These are phyloP conservation scores for Orthosia gothica DNA, from an alignment of 2,888 invertebrate genomes.

Conservation along the genomic window DNA sequence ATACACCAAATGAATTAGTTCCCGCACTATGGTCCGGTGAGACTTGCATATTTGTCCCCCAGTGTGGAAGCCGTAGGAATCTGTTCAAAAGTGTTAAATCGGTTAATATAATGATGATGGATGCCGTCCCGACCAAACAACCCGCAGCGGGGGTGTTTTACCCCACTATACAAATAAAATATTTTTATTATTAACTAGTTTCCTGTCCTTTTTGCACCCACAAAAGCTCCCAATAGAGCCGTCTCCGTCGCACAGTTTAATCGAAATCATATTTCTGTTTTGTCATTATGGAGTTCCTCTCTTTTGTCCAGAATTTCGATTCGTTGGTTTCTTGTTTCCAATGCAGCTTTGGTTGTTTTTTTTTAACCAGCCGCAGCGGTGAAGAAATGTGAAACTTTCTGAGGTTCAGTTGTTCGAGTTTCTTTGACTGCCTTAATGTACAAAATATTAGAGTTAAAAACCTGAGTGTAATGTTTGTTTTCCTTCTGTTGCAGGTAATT, in stretches of 20 bases:
- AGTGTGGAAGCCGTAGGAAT: constrained; percentile 85
- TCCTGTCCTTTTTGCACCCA: constrained; percentile 83
- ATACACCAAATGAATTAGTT: constrained; percentile 68
- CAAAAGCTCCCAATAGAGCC: constrained; percentile 73
- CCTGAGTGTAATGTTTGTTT: constrained; percentile 61
- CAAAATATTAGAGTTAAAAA: constrained; percentile 51
- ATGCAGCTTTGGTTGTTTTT: constrained; percentile 81
- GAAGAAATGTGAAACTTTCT: constrained; percentile 81
- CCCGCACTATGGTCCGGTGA: constrained; percentile 53
- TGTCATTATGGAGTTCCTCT: constrained; percentile 91
- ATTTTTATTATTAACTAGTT: constrained; percentile 90
- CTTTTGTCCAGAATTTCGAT: constrained; percentile 88
- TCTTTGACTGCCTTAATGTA: constrained; percentile 47
- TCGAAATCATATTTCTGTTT: constrained; percentile 92
- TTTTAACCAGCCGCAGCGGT: constrained; percentile 82
- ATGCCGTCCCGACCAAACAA: constrained; percentile 89
- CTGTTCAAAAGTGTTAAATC: constrained; percentile 92
- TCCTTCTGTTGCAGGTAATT: constrained; percentile 74
- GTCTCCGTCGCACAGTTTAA: constrained; percentile 87
- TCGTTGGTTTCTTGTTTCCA: constrained; percentile 90
- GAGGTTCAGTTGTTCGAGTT: constrained; percentile 58
- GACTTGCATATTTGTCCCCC: constrained; percentile 72
- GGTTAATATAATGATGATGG: constrained; percentile 92
- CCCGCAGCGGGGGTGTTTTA: constrained; percentile 91
- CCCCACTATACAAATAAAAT: constrained; percentile 91